Percentiles rank a stretch among this genome's conserved stretches.
These are phyloP conservation scores for Phyllostomus hastatus DNA, from an alignment of 2,113 vertebrate species.

Conservation along the genomic window DNA sequence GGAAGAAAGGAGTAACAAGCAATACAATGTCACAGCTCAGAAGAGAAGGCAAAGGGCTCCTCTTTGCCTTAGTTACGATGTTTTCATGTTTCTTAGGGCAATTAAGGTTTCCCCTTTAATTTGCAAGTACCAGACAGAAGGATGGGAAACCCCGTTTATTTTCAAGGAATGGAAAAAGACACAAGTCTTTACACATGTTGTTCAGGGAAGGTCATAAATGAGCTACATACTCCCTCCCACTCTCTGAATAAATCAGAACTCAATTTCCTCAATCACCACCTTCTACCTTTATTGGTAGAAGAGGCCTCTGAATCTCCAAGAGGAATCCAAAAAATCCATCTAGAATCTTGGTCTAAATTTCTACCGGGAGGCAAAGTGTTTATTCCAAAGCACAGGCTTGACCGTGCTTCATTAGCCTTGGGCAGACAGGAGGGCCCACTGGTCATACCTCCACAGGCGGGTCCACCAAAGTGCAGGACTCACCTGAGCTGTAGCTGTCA, in stretches of 20 bases:
- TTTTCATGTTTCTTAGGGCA: slow-evolving; percentile 26
- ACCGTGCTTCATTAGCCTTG: neutral
- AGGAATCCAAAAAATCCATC: neutral
- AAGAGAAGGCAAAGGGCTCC: slow-evolving; percentile 23
- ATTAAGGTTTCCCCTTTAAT: neutral
- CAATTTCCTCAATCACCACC: neutral
- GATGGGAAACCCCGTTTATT: neutral
- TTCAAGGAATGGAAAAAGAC: slow-evolving; percentile 11
- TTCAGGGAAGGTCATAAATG: neutral
- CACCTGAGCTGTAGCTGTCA: slow-evolving; percentile 99
- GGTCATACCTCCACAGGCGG: neutral
- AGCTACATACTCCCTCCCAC: neutral
- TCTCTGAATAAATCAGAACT: slow-evolving; percentile 2
- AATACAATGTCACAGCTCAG: neutral
- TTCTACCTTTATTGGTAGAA: neutral
- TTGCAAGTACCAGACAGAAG: neutral
- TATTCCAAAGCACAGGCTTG: neutral
- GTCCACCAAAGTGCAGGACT: neutral
- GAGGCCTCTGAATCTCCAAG: neutral
- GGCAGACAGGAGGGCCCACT: neutral
- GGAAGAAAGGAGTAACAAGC: neutral
- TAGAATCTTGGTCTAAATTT: slow-evolving; percentile 47
- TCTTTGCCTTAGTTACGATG: neutral
- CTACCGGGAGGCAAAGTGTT: neutral
- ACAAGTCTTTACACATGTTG: neutral